A percentile compares a stretch with the other conserved stretches of the same genome.
phyloP scores from a whole-genome alignment of 2,888 invertebrate genomes.

The Phyllotreta striolata region DNA sequence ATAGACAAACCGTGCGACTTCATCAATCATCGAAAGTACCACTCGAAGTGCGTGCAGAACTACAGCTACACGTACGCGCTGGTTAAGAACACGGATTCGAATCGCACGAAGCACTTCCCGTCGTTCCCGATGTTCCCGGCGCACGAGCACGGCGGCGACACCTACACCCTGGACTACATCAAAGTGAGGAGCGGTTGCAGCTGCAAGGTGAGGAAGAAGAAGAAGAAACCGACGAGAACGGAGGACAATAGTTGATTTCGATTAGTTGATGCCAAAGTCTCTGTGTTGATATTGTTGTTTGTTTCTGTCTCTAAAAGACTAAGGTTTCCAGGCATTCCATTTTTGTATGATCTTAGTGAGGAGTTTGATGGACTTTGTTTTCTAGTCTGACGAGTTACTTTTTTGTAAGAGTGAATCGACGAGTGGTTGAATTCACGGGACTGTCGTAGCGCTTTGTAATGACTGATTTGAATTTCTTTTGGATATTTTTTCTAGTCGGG shows the following conservation, averaged over 20 bases:
- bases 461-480: too few relatives aligned
- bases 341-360: slow-evolving; percentile 24
- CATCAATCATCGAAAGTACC: slow-evolving; percentile 73
- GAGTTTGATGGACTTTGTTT: slow-evolving; percentile 7
- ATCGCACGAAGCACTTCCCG: slow-evolving; percentile 57
- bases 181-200: slow-evolving; percentile 84
- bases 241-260: slow-evolving; percentile 18
- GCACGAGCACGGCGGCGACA: slow-evolving; percentile 59
- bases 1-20: slow-evolving; percentile 76
- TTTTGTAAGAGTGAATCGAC: not conserved
- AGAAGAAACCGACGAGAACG: slow-evolving; percentile 43
- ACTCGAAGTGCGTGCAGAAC: slow-evolving; percentile 83
- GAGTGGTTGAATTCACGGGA: not conserved
- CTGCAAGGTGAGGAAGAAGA: slow-evolving; percentile 70
- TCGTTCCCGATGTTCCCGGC: slow-evolving; percentile 65
- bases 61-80: slow-evolving; percentile 86
- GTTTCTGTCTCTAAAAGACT: too few relatives aligned
- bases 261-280: slow-evolving; percentile 34
- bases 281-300: slow-evolving; percentile 25
- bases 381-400: slow-evolving; percentile 25
- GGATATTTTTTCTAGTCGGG: too few relatives aligned
- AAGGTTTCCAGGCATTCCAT: slow-evolving; percentile 34
- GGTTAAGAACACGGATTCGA: slow-evolving; percentile 69
- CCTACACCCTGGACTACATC: slow-evolving; percentile 85
- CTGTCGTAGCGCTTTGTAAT: too few relatives aligned